Base-by-base conservation (phyloP, 2,888 invertebrate genomes). In the Drosophila setosimentum region DNA sequence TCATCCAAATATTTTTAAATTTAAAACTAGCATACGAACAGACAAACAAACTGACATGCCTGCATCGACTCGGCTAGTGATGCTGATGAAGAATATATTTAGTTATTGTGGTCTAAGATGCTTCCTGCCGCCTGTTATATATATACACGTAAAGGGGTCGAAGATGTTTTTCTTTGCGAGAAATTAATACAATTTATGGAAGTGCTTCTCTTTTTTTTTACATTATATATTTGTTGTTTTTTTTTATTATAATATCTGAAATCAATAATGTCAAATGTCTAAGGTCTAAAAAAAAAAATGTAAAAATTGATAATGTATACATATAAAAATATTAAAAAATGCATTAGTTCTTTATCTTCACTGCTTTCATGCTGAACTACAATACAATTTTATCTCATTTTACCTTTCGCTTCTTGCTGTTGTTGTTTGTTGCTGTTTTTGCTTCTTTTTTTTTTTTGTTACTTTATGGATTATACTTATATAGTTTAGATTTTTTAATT, bases 321-420 rank as follows among this genome's bases (percentile, higher is more conserved):
- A 92, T 92, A 92, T 91, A 92, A 92, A 92, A 91, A 91, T 92
- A 91, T 91, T 89, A 90, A 91, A 91, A 91, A 91, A 92, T 92
- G 91, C 91, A 90, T 91, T 92, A 91, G 91, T 92, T 89, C 57
- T 67, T 55, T 54, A 65, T 37, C 53, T 53, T 64, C 71, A 58
- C 68, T 71, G 54, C 64, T 75, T 72, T 68, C 81, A 66, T 76
- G 80, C 81, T 80, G 91, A 91, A 91, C 91, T 89, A 89, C 80
- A 91, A 91, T 91, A 87, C 82, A 85, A 89, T 82, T 90, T 87
- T 85, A 76, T 76, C 51, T 74, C 67, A 77, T 32, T 57, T 32
- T 65, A 49, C 63, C 57, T 63, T 60, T 45, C 29, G 42, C 62
- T 80, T 77, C 57, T 68, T 78, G 62, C 76, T 80, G 80, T 75